phyloP scores from a whole-genome alignment of 2,797 vertebrate species.

The Margarornis squamiger region DNA sequence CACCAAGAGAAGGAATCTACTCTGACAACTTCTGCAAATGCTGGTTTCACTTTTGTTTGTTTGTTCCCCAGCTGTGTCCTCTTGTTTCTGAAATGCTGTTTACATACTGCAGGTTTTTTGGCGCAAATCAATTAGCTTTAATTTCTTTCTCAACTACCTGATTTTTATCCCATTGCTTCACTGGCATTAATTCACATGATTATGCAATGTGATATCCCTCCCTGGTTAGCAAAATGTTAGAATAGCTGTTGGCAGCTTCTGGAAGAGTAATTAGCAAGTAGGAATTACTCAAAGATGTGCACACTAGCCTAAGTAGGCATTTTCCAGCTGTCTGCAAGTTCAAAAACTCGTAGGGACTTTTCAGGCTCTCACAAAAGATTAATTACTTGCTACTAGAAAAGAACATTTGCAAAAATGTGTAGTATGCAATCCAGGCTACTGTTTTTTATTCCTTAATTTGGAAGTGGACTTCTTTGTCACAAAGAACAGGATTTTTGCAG shows the following conservation, averaged over 20 bases:
- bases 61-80: not conserved
- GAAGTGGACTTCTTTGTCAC: not conserved
- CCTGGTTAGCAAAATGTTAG: slow-evolving; percentile 58
- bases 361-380: slow-evolving; percentile 38
- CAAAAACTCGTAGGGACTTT: slow-evolving; percentile 34
- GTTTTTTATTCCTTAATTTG: slow-evolving; percentile 1
- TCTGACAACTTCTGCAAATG: slow-evolving; percentile 35
- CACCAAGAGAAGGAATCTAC: not conserved
- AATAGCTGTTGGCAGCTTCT: slow-evolving; percentile 66
- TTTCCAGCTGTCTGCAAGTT: slow-evolving; percentile 66
- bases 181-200: slow-evolving; percentile 44
- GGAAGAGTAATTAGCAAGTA: slow-evolving; percentile 65
- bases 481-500: not conserved
- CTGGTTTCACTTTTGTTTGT: slow-evolving; percentile 33
- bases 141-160: slow-evolving; percentile 52
- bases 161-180: slow-evolving; percentile 47
- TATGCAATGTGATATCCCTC: slow-evolving; percentile 40
- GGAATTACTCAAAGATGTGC: slow-evolving; percentile 54
- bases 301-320: slow-evolving; percentile 40
- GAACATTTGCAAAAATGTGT: not conserved
- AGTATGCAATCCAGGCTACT: not conserved
- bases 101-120: not conserved
- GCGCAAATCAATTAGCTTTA: slow-evolving; percentile 1
- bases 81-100: slow-evolving; percentile 17
- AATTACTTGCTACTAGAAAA: slow-evolving; percentile 52